A percentile compares a stretch with the other conserved stretches of the same genome.
Conservation (phyloP, 64 coral and sea anemone species). For the Porites australiensis region DNA sequence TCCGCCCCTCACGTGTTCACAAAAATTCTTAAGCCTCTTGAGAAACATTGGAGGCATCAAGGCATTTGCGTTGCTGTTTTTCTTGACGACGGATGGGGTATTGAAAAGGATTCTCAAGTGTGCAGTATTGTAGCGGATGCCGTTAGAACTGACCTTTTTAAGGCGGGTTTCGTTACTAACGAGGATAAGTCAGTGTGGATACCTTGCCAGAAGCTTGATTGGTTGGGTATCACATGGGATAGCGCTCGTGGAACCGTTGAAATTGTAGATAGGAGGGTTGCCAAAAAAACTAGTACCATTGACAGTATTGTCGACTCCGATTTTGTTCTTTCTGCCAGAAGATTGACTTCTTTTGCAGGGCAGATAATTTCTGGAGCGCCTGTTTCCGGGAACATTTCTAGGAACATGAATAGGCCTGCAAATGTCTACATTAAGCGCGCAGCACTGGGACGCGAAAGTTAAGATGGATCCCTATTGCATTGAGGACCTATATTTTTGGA, state of each 20-base stretch:
- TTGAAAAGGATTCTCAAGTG: not conserved
- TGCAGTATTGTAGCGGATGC: not conserved
- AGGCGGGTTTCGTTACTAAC: conserved; percentile 13
- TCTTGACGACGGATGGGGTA: conserved; percentile 10
- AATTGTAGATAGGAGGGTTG: not conserved
- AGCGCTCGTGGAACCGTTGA: not conserved
- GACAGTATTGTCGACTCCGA: not conserved
- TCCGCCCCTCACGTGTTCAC: conserved; percentile 29
- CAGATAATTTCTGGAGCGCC: conserved; percentile 45
- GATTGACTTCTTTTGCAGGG: conserved; percentile 52
- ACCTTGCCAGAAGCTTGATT: not conserved
- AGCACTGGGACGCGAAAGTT: too few relatives aligned
- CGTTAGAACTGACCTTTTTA: not conserved
- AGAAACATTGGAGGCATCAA: conserved; percentile 21
- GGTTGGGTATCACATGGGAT: conserved; percentile 44
- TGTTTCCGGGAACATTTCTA: conserved; percentile 42
- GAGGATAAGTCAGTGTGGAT: conserved; percentile 37
- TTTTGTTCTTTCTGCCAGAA: not conserved
- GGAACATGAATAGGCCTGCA: not conserved
- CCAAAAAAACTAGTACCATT: conserved; percentile 4
- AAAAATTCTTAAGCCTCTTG: conserved; percentile 10
- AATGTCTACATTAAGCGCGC: too few relatives aligned
- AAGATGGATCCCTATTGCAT: too few relatives aligned
- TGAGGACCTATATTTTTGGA: too few relatives aligned
- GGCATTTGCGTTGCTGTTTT: conserved; percentile 19